Evolutionary conservation across 2,797 vertebrate species (phyloP).

Genomic region (Scolopax rusticola): DNA sequence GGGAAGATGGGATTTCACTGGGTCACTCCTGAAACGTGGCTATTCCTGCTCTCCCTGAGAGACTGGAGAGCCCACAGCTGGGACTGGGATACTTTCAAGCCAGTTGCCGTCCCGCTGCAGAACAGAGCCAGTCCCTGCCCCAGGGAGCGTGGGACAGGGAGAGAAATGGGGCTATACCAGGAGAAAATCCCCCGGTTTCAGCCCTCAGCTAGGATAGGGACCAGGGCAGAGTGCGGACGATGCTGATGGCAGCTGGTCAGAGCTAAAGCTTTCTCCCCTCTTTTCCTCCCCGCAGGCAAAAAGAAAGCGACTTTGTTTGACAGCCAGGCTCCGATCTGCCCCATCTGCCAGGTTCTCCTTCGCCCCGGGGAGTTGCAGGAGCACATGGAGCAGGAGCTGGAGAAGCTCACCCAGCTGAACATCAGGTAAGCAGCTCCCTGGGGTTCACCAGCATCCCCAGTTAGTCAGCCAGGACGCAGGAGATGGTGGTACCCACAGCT

Average conservation of each 20-base stretch:
- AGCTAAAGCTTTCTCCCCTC: conserved; percentile 7
- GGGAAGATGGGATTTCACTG: background rate
- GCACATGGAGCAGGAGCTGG: conserved; percentile 98
- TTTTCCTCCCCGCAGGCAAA: conserved; percentile 87
- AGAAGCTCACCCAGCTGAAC: conserved; percentile 92
- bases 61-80: background rate
- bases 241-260: background rate
- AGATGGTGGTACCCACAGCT: background rate
- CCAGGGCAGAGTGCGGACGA: fast-evolving
- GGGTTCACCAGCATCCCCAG: background rate
- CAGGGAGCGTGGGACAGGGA: fast-evolving
- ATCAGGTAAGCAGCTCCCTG: conserved; percentile 84
- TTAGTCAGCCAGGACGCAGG: background rate
- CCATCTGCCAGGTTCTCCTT: conserved; percentile 97
- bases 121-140: background rate
- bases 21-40: background rate
- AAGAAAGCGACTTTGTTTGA: conserved; percentile 98
- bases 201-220: background rate
- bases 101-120: background rate
- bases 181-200: background rate
- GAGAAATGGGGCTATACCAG: background rate
- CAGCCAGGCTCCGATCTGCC: conserved; percentile 97
- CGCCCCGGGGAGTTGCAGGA: conserved; percentile 95
- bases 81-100: fast-evolving
- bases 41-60: background rate